A percentile compares a stretch with the other conserved stretches of the same genome.
phyloP scores from a whole-genome alignment of 92 coral and sea anemone genomes.

The Diadumene lineata region DNA sequence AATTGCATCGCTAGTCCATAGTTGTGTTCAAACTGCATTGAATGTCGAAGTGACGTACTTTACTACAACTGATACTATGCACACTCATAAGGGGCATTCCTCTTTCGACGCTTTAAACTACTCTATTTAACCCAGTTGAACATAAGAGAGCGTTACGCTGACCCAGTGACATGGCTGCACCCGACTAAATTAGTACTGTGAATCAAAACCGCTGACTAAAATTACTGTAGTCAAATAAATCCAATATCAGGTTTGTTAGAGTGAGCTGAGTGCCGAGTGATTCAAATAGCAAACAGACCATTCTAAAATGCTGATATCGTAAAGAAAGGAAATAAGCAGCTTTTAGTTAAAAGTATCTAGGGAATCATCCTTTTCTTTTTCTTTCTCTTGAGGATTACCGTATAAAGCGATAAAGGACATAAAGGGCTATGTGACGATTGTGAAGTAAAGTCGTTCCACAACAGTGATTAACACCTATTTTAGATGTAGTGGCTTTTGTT shows the following conservation, averaged over 20 bases:
- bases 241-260: background rate
- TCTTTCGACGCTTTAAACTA: slow-evolving; percentile 34
- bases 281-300: background rate
- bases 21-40: background rate
- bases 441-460: background rate
- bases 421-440: background rate
- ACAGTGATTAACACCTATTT: background rate
- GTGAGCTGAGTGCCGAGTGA: background rate
- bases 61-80: slow-evolving; percentile 20
- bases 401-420: background rate
- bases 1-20: background rate
- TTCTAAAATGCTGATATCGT: background rate
- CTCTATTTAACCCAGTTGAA: background rate
- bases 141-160: background rate
- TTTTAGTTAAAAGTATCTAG: background rate
- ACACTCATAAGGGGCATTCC: slow-evolving; percentile 35
- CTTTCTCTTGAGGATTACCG: background rate
- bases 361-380: background rate
- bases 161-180: background rate
- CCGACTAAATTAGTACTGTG: background rate
- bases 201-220: slow-evolving; percentile 5
- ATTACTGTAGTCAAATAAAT: background rate
- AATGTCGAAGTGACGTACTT: background rate
- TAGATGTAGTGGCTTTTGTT: background rate
- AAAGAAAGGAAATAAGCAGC: background rate